phyloP scores from a whole-genome alignment of 2,113 vertebrate species.

The Eublepharis macularius region DNA sequence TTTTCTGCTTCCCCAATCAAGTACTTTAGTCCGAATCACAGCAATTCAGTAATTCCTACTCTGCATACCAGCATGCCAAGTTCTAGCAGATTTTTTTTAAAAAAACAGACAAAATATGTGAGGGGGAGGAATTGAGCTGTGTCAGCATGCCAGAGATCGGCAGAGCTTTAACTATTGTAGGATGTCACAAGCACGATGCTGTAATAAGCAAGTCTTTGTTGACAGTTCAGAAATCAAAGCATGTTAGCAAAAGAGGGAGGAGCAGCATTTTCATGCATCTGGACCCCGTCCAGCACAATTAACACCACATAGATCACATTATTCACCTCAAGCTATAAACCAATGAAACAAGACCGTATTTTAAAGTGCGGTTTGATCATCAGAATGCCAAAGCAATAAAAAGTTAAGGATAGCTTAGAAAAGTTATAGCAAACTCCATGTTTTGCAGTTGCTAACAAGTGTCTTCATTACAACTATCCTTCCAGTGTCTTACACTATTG shows the following conservation, averaged over 20 bases:
- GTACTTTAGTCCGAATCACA: background rate
- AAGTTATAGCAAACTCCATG: conserved; percentile 28
- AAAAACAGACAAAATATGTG: conserved; percentile 7
- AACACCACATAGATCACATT: conserved; percentile 51
- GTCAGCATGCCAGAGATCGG: conserved; percentile 35
- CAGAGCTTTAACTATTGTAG: conserved; percentile 18
- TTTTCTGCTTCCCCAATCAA: background rate
- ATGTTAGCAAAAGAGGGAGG: conserved; percentile 48
- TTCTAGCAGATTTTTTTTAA: background rate
- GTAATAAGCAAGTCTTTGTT: conserved; percentile 59
- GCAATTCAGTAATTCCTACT: background rate
- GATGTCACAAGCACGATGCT: conserved; percentile 40
- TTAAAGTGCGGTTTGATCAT: conserved; percentile 13
- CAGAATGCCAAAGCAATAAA: conserved; percentile 48
- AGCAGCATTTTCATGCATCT: conserved; percentile 55
- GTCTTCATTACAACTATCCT: conserved; percentile 24
- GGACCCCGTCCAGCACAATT: conserved; percentile 65
- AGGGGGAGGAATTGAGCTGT: background rate
- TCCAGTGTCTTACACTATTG: conserved; percentile 15
- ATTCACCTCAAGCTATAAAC: conserved; percentile 65
- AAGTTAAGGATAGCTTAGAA: conserved; percentile 52
- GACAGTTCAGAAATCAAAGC: conserved; percentile 63
- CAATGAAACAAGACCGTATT: conserved; percentile 42
- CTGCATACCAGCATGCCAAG: background rate
- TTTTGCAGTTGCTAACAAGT: conserved; percentile 43